Evolutionary conservation across 2,888 invertebrate genomes (phyloP).

Genomic region (Cabera pusaria): DNA sequence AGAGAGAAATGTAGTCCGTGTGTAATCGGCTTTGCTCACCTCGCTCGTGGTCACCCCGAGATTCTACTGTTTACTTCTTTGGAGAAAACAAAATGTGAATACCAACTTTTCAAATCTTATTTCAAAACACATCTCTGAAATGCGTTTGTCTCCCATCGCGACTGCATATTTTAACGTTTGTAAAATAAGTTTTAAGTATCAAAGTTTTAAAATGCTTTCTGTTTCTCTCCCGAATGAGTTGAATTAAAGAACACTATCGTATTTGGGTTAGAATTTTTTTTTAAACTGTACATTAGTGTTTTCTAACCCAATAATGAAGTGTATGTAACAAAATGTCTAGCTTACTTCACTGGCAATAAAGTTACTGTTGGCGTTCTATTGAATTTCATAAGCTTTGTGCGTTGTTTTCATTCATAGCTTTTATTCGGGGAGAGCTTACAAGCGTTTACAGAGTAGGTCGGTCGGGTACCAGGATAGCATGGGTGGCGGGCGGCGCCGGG

Average conservation of each 20-base stretch:
- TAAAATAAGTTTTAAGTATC: too few relatives aligned
- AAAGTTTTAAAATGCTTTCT: too few relatives aligned
- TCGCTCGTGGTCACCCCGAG: conserved; percentile 41
- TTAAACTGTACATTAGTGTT: conserved; percentile 6
- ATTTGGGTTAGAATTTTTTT: too few relatives aligned
- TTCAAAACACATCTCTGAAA: background rate
- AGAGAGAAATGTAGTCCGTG: conserved; percentile 51
- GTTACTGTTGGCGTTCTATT: conserved; percentile 13
- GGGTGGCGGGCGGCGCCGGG: conserved; percentile 27
- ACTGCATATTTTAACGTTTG: too few relatives aligned
- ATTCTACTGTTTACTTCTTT: conserved; percentile 28
- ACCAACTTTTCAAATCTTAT: conserved; percentile 1
- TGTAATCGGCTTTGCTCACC: conserved; percentile 72
- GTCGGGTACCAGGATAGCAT: conserved; percentile 62
- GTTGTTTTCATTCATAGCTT: conserved; percentile 20
- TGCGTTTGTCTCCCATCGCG: too few relatives aligned
- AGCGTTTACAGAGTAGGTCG: conserved; percentile 44
- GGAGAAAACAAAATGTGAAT: conserved; percentile 15
- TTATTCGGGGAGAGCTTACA: conserved; percentile 36
- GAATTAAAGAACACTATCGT: too few relatives aligned
- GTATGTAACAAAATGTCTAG: conserved; percentile 15
- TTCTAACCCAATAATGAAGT: conserved; percentile 11
- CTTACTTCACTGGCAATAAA: conserved; percentile 16
- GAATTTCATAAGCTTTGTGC: conserved; percentile 17
- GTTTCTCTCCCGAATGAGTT: too few relatives aligned